phyloP scores from a whole-genome alignment of 2,888 invertebrate species.

The Syritta pipiens region DNA sequence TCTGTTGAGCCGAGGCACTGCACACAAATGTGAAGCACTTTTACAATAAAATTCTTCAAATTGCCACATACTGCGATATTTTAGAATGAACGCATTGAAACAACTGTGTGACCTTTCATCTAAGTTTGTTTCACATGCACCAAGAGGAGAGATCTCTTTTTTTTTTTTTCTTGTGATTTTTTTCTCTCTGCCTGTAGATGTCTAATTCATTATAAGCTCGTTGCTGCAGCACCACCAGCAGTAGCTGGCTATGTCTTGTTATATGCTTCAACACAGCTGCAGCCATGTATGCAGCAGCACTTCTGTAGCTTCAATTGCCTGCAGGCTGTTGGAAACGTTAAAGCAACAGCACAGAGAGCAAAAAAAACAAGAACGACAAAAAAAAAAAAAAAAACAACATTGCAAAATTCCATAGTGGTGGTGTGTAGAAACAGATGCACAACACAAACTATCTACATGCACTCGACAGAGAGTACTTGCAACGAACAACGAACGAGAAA shows the following conservation, averaged over 20 bases:
- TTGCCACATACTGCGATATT: conserved; percentile 41
- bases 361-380: conserved; percentile 1
- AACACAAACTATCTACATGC: conserved; percentile 25
- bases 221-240: too few relatives aligned
- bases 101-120: conserved; percentile 60
- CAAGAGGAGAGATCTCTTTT: conserved; percentile 34
- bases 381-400: conserved; percentile 16
- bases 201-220: conserved; percentile 61
- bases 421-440: conserved; percentile 34
- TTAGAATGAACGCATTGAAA: conserved; percentile 48
- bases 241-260: conserved; percentile 50
- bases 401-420: conserved; percentile 23
- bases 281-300: conserved; percentile 56
- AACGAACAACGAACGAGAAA: conserved; percentile 49
- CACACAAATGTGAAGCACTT: conserved; percentile 40
- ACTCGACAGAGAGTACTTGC: conserved; percentile 12
- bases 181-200: too few relatives aligned
- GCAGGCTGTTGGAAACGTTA: conserved; percentile 41
- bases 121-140: conserved; percentile 36
- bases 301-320: conserved; percentile 55
- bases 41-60: conserved; percentile 28
- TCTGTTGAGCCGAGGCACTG: neutral
- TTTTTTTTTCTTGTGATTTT: conserved; percentile 8
- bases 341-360: too few relatives aligned
- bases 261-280: conserved; percentile 50